Percentiles rank a stretch among this genome's conserved stretches.
These are phyloP conservation scores for Suricata suricatta DNA, from an alignment of 2,113 vertebrate species.

Conservation along the genomic window DNA sequence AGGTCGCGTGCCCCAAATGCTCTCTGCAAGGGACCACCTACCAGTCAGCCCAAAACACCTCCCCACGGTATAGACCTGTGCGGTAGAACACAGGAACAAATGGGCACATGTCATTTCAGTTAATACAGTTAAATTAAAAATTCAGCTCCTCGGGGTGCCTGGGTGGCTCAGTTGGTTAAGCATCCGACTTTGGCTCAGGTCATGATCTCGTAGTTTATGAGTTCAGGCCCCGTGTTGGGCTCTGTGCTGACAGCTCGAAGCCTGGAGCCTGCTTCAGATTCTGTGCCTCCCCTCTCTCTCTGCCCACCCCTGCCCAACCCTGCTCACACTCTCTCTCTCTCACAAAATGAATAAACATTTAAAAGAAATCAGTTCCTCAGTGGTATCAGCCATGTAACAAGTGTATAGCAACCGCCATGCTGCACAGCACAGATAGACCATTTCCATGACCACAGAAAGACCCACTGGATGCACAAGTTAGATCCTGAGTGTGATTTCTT, in stretches of 20 bases:
- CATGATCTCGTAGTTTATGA: no score
- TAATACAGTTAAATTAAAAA: not conserved
- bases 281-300: no score
- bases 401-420: not conserved
- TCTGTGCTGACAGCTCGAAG: no score
- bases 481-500: not conserved
- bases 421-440: not conserved
- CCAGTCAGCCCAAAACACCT: not conserved
- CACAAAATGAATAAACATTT: no score
- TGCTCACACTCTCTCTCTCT: no score
- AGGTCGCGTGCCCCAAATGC: not conserved
- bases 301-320: no score
- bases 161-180: no score
- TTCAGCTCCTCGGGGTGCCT: not conserved
- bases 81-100: not conserved
- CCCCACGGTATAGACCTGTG: not conserved
- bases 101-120: not conserved
- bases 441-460: not conserved
- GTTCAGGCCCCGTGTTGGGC: no score
- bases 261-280: no score
- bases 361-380: not conserved
- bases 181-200: no score
- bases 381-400: not conserved
- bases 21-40: not conserved
- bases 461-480: rapidly evolving